A percentile compares a stretch with the other conserved stretches of the same genome.
These are phyloP conservation scores for Aix galericulata DNA, from an alignment of 2,113 vertebrate genomes.

Conservation along the genomic window DNA sequence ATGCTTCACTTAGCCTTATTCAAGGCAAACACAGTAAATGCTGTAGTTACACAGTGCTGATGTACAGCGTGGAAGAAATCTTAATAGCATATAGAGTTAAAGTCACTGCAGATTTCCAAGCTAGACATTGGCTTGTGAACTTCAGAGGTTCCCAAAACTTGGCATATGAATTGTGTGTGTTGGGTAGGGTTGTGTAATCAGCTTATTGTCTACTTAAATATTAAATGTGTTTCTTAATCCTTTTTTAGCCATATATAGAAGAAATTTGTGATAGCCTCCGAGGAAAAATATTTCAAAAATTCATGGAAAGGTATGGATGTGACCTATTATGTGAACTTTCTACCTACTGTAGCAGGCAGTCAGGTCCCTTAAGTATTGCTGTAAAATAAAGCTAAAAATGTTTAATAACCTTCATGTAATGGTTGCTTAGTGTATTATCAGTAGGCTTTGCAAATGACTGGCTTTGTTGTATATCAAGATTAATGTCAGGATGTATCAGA, in stretches of 20 bases:
- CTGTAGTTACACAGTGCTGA: accelerated
- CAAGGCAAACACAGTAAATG: neutral
- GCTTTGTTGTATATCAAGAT: neutral
- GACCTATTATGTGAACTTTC: neutral
- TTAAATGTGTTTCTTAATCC: constrained; percentile 12
- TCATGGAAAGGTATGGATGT: constrained; percentile 90
- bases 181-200: neutral
- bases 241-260: constrained; percentile 89
- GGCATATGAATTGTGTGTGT: accelerated
- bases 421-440: neutral
- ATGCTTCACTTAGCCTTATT: neutral
- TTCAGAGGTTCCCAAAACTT: neutral
- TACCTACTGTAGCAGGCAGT: neutral
- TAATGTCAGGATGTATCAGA: neutral
- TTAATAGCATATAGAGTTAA: no score
- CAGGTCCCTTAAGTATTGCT: neutral
- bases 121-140: neutral
- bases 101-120: neutral
- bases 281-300: constrained; percentile 95
- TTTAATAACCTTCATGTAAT: neutral
- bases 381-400: neutral
- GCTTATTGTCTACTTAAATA: neutral
- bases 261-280: constrained; percentile 97
- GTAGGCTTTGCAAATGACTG: neutral
- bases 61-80: accelerated